These are phyloP conservation scores for Girardia tigrina DNA, from an alignment of 2,888 invertebrate species.

Conservation along the genomic window DNA sequence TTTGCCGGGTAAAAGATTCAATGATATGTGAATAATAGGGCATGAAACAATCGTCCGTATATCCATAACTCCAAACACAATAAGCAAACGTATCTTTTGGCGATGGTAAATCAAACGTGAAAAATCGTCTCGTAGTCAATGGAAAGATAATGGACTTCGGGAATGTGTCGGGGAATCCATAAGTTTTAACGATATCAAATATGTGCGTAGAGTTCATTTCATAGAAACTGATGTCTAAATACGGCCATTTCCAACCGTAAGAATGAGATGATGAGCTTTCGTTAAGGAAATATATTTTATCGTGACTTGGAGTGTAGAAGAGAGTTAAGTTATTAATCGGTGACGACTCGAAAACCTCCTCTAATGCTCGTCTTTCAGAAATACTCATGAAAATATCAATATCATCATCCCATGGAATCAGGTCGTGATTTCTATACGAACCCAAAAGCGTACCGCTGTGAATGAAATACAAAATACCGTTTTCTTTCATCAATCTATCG, in stretches of 20 bases:
- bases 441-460: slow-evolving; percentile 38
- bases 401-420: slow-evolving; percentile 39
- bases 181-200: slow-evolving; percentile 38
- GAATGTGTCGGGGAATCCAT: slow-evolving; percentile 34
- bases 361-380: slow-evolving; percentile 23
- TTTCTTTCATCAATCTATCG: slow-evolving; percentile 23
- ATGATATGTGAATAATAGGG: slow-evolving; percentile 38
- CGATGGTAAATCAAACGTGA: slow-evolving; percentile 36
- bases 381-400: slow-evolving; percentile 38
- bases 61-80: slow-evolving; percentile 37
- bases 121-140: slow-evolving; percentile 38
- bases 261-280: slow-evolving; percentile 28
- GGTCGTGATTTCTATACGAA: slow-evolving; percentile 38
- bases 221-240: slow-evolving; percentile 39
- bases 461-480: slow-evolving; percentile 37
- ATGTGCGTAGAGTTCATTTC: slow-evolving; percentile 38
- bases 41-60: slow-evolving; percentile 36
- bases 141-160: slow-evolving; percentile 38
- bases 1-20: slow-evolving; percentile 24
- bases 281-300: slow-evolving; percentile 37
- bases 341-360: background rate
- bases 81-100: slow-evolving; percentile 38
- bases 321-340: slow-evolving; percentile 29
- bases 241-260: slow-evolving; percentile 39
- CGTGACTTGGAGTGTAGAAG: slow-evolving; percentile 29